A percentile compares a stretch with the other conserved stretches of the same genome.
Conservation (phyloP, 2,113 vertebrate species). For the Bettongia penicillata region DNA sequence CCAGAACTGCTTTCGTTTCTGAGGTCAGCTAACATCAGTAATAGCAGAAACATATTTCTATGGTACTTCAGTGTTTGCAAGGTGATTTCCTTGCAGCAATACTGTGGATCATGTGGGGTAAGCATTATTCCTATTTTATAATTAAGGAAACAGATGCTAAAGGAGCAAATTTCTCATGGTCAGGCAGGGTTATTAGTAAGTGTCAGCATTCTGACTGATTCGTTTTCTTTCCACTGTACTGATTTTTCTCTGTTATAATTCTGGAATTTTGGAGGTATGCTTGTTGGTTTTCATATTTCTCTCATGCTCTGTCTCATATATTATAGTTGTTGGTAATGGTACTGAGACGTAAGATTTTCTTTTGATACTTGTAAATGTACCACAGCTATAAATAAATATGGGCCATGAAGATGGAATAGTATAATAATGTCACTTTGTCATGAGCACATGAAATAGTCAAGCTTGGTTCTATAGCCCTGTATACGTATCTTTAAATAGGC, state of each 20-base stretch:
- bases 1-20: neutral
- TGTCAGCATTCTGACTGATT: neutral
- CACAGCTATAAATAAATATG: neutral
- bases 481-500: neutral
- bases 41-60: neutral
- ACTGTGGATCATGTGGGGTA: neutral
- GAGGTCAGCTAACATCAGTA: neutral
- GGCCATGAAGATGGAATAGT: neutral
- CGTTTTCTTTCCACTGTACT: neutral
- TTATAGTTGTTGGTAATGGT: neutral
- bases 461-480: neutral
- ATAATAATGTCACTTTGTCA: neutral
- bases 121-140: neutral
- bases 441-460: neutral
- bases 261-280: neutral
- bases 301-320: neutral
- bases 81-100: neutral
- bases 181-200: neutral
- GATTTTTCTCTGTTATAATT: neutral
- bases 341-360: neutral
- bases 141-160: neutral
- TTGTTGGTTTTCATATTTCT: neutral
- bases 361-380: neutral
- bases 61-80: neutral
- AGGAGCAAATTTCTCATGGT: neutral